Evolutionary conservation across 2,888 invertebrate species (phyloP), one percentile per base, ranked within the genome.

Genomic region (Sinelater perroti): DNA sequence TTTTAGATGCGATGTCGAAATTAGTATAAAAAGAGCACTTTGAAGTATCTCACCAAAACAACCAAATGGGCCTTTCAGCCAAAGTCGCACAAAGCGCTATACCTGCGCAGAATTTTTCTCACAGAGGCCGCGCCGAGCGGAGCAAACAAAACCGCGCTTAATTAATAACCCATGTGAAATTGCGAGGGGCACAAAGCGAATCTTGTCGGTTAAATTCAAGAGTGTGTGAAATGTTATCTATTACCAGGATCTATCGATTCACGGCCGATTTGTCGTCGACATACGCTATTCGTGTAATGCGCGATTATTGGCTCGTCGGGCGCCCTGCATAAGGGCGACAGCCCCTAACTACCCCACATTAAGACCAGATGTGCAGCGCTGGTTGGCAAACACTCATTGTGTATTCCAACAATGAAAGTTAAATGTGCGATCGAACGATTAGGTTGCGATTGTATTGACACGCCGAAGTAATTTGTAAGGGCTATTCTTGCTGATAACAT

Each of bases 361-460:
- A 69, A 70, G 70, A 75, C 74, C 76, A 76, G 76, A 75, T 76
- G 76, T 76, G 75, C 75, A 71, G 72, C 70, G 69, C 70, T 71
- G 73, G 72, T 75, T 73, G 72, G 73, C 72, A 76, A 74, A 68
- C 67, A 75, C 72, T 70, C 74, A 75, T 75, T 76, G 74, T 75
- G 72, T 70, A 69, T 70, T 68, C 67, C 64, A 70, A 75, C 75
- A 76, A 76, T 75, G 75, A 76, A 76, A 76, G 76, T 76, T 76
- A 76, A 76, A 76, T 74, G 75, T 73, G 72, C 73, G 76, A 75
- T 75, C 74, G 73, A 70, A 72, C 74, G 76, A 76, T 76, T 76
- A 76, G 75, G 75, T 72, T 75, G 71, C 72, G 71, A 75, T 73
- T 75, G 74, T 75, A 75, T 76, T 76, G 75, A 76, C 75, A 73